A percentile compares a stretch with the other conserved stretches of the same genome.
Evolutionary conservation across 2,888 invertebrate species (phyloP).

Genomic region (Anagyrus pseudococci): DNA sequence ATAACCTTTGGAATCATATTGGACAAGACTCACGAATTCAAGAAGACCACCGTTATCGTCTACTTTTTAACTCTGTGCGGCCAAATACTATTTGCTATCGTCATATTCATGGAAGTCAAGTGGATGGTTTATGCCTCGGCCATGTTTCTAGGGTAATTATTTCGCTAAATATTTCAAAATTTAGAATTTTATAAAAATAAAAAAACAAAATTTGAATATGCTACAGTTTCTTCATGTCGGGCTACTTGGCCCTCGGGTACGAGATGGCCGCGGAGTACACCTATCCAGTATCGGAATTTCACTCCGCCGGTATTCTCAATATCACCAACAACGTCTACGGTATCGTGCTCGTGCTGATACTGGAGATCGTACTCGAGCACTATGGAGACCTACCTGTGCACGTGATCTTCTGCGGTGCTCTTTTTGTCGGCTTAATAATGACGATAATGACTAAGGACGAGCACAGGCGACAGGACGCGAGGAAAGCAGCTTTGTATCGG

Average conservation of each 20-base stretch:
- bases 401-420: slow-evolving; percentile 48
- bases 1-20: slow-evolving; percentile 70
- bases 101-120: slow-evolving; percentile 46
- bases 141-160: slow-evolving; percentile 49
- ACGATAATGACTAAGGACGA: slow-evolving; percentile 53
- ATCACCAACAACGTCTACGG: slow-evolving; percentile 61
- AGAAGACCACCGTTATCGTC: slow-evolving; percentile 66
- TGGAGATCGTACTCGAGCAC: slow-evolving; percentile 51
- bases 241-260: slow-evolving; percentile 76
- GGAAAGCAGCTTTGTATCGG: slow-evolving; percentile 28
- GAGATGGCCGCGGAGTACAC: slow-evolving; percentile 78
- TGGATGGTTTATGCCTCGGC: slow-evolving; percentile 52
- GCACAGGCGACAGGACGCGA: slow-evolving; percentile 51
- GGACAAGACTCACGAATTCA: slow-evolving; percentile 72
- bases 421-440: slow-evolving; percentile 52
- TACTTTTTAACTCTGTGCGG: slow-evolving; percentile 52
- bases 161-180: not conserved
- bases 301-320: slow-evolving; percentile 74
- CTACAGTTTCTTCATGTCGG: slow-evolving; percentile 76
- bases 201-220: slow-evolving; percentile 33
- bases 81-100: slow-evolving; percentile 51
- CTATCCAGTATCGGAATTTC: slow-evolving; percentile 75
- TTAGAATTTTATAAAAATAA: not conserved
- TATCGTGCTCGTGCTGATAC: slow-evolving; percentile 51
- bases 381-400: slow-evolving; percentile 57